Percentiles rank a stretch among this genome's conserved stretches.
These are phyloP conservation scores for Steinernema scapterisci DNA, from an alignment of 2,888 invertebrate species.

Conservation along the genomic window DNA sequence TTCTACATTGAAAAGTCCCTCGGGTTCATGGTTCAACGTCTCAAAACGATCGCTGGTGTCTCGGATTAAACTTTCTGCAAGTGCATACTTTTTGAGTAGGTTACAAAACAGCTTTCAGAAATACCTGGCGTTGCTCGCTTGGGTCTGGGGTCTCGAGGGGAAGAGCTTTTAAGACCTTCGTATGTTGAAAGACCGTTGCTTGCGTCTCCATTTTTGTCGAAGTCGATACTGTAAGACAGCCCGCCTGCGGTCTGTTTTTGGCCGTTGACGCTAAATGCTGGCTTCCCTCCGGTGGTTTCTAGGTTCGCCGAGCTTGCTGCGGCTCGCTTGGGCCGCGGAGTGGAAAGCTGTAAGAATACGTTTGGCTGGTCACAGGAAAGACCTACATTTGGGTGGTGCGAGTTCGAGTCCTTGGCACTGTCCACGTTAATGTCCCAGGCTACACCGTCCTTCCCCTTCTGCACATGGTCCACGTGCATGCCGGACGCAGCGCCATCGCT, in stretches of 20 bases:
- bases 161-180: neutral
- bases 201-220: neutral
- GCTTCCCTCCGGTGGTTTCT: neutral
- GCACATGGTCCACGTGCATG: conserved; percentile 12
- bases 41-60: neutral
- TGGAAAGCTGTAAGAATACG: neutral
- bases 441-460: conserved; percentile 4
- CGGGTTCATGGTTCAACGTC: neutral
- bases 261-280: neutral
- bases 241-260: neutral
- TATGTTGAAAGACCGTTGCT: neutral
- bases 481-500: neutral
- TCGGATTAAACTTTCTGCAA: neutral
- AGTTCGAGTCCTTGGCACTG: neutral
- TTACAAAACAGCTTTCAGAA: neutral
- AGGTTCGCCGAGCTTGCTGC: neutral
- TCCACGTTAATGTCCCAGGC: conserved; percentile 15
- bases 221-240: neutral
- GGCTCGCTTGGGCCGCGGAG: conserved; percentile 1
- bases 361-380: neutral
- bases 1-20: neutral
- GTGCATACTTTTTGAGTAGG: neutral
- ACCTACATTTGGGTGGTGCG: neutral
- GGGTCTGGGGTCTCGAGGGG: too few relatives aligned
- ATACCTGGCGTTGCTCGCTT: neutral